phyloP scores from a whole-genome alignment of 2,113 vertebrate species.

The Callipepla squamata region DNA sequence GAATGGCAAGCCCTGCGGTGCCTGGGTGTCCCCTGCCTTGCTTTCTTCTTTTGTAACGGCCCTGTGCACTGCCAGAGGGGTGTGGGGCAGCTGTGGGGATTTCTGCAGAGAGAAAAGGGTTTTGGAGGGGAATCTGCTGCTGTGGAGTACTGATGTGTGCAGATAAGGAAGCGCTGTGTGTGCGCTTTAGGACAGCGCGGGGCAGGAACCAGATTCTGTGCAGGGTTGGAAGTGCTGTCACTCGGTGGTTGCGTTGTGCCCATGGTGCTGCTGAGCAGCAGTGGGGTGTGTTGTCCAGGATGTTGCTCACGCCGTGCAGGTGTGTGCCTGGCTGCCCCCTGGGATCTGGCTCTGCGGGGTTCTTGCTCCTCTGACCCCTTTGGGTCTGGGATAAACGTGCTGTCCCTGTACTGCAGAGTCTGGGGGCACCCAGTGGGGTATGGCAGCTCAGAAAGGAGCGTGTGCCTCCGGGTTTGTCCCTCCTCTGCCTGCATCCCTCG shows the following conservation, averaged over 20 bases:
- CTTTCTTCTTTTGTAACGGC: background rate
- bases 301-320: background rate
- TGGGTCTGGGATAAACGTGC: background rate
- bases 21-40: background rate
- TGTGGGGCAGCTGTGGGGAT: background rate
- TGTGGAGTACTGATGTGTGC: background rate
- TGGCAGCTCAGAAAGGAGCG: background rate
- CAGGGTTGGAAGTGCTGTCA: background rate
- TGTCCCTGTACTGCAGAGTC: background rate
- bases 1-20: background rate
- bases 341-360: background rate
- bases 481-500: background rate
- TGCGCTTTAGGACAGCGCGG: background rate
- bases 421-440: rapidly evolving
- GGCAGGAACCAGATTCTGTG: background rate
- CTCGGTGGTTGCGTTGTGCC: background rate
- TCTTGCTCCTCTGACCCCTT: background rate
- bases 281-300: background rate
- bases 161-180: background rate
- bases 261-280: too few species aligned
- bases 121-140: background rate
- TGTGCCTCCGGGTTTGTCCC: background rate
- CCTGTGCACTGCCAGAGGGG: rapidly evolving
- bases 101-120: background rate
- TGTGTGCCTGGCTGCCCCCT: background rate